phyloP scores from a whole-genome alignment of 2,113 vertebrate species.

The Aix galericulata region DNA sequence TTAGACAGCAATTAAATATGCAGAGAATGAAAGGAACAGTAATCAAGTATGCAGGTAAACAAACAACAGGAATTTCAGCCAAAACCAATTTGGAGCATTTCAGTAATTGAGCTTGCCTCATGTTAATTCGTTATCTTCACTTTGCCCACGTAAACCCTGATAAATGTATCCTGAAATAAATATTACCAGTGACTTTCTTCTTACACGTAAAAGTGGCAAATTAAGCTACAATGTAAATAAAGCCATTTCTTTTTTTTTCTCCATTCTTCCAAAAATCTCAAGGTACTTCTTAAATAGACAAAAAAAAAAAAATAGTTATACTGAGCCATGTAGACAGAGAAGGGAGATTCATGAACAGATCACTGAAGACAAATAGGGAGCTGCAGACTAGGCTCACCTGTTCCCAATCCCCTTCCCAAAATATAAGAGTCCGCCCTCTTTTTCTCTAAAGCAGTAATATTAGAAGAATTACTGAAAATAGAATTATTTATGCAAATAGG shows the following conservation, averaged over 20 bases:
- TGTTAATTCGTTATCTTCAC: background rate
- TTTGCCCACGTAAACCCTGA: background rate
- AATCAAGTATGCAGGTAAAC: slow-evolving; percentile 60
- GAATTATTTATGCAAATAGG: background rate
- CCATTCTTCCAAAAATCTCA: background rate
- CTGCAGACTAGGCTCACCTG: background rate
- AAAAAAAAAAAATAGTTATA: background rate
- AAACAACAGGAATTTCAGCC: slow-evolving; percentile 29
- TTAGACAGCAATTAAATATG: slow-evolving; percentile 62
- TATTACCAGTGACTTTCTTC: background rate
- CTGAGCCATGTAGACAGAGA: background rate
- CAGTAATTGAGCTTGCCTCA: background rate
- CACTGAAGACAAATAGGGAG: background rate
- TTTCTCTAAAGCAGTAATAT: background rate
- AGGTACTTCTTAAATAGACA: background rate
- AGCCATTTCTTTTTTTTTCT: background rate
- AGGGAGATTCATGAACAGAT: background rate
- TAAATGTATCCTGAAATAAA: background rate
- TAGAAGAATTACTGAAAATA: background rate
- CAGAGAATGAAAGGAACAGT: slow-evolving; percentile 43
- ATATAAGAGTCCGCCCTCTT: background rate
- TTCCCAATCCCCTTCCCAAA: background rate
- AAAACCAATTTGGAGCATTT: slow-evolving; percentile 25
- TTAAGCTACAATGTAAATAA: rapidly evolving
- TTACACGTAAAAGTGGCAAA: background rate